These are phyloP conservation scores for Drosophila testacea DNA, from an alignment of 2,888 invertebrate species.

Conservation along the genomic window DNA sequence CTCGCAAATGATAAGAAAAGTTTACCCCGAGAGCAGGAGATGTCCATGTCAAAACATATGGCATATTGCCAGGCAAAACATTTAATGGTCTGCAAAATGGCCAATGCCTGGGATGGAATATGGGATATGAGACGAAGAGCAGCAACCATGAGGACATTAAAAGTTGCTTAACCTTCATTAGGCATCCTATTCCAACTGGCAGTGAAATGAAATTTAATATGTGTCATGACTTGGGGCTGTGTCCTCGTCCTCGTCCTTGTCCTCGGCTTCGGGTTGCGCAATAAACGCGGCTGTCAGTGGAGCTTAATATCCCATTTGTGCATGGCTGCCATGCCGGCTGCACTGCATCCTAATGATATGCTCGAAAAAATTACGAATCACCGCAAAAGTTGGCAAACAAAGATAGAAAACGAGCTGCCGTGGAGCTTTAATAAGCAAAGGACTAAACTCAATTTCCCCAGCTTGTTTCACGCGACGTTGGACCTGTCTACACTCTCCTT, in stretches of 20 bases:
- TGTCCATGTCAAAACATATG: conserved; percentile 76
- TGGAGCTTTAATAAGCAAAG: conserved; percentile 59
- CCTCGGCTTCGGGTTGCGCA: conserved; percentile 49
- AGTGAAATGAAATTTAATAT: conserved; percentile 76
- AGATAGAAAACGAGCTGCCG: conserved; percentile 21
- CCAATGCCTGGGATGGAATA: conserved; percentile 29
- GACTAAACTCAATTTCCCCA: conserved; percentile 57
- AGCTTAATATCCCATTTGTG: conserved; percentile 76
- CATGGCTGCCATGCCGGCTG: conserved; percentile 48
- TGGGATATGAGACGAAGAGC: conserved; percentile 10
- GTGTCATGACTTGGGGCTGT: conserved; percentile 54
- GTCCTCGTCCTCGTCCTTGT: conserved; percentile 22
- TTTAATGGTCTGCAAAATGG: conserved; percentile 80
- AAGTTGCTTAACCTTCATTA: conserved; percentile 82
- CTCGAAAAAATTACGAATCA: conserved; percentile 71
- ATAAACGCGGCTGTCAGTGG: conserved; percentile 58
- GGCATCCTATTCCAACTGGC: conserved; percentile 58
- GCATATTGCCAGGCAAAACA: conserved; percentile 81
- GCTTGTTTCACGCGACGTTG: conserved; percentile 58
- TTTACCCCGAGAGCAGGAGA: conserved; percentile 48
- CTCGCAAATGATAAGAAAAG: conserved; percentile 75
- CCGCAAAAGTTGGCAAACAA: conserved; percentile 69
- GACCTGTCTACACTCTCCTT: conserved; percentile 12
- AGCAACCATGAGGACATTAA: conserved; percentile 63
- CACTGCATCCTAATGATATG: conserved; percentile 76